Conservation (phyloP, 2,888 invertebrate species). For the Leucoma salicis region DNA sequence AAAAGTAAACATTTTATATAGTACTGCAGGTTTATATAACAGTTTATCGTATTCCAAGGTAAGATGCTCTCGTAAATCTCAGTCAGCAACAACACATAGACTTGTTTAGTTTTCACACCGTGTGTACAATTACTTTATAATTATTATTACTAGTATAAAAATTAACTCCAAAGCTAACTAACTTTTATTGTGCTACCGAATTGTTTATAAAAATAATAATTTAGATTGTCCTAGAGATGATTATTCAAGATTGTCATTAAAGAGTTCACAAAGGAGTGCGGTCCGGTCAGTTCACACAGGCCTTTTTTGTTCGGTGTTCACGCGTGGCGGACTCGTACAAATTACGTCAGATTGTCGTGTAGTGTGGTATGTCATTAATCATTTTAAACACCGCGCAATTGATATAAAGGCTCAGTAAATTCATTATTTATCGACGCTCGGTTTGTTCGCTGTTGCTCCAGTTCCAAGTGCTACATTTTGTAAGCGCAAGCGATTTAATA, state of each 20-base stretch:
- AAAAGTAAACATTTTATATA: too few species aligned
- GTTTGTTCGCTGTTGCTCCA: conserved; percentile 43
- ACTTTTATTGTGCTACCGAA: too few species aligned
- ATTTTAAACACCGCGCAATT: conserved; percentile 55
- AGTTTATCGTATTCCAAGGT: too few species aligned
- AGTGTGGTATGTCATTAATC: conserved; percentile 54
- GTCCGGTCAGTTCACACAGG: conserved; percentile 32
- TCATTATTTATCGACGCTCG: conserved; percentile 59
- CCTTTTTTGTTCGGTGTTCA: conserved; percentile 38
- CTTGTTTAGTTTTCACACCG: too few species aligned
- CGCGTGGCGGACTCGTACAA: conserved; percentile 35
- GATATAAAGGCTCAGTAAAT: conserved; percentile 62
- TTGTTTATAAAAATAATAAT: too few species aligned
- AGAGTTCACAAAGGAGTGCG: conserved; percentile 31
- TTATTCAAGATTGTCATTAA: conserved; percentile 35
- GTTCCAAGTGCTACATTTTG: conserved; percentile 29
- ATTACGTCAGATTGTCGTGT: conserved; percentile 36
- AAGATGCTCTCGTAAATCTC: too few species aligned
- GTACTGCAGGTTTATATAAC: too few species aligned
- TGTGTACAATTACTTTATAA: too few species aligned
- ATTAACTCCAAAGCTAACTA: too few species aligned
- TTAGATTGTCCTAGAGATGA: too few species aligned
- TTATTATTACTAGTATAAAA: too few species aligned
- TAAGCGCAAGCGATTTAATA: conserved; percentile 11
- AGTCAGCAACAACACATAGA: too few species aligned